phyloP scores from a whole-genome alignment of 2,888 invertebrate species.

The Aphodius granarius region DNA sequence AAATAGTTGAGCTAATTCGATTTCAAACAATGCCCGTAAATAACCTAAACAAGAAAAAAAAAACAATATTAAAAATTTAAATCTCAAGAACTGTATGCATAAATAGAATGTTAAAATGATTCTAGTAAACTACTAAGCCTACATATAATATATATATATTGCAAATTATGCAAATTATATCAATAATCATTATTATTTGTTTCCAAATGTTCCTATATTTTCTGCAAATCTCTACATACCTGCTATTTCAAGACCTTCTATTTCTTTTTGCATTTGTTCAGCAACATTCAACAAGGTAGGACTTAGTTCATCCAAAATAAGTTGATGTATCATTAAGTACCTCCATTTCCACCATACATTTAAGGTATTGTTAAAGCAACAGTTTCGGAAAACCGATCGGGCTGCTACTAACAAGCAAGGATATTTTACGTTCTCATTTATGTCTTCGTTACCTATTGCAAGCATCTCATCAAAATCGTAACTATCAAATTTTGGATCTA shows the following conservation, averaged over 20 bases:
- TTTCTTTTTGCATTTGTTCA: conserved; percentile 52
- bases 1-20: conserved; percentile 68
- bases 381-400: conserved; percentile 51
- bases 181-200: background rate
- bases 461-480: conserved; percentile 54
- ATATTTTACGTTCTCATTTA: conserved; percentile 64
- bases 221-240: conserved; percentile 44
- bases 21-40: conserved; percentile 54
- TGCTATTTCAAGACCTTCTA: conserved; percentile 46
- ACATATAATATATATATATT: conserved; percentile 32
- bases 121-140: too few species aligned
- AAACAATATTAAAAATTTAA: background rate
- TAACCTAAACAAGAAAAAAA: conserved; percentile 31
- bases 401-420: conserved; percentile 56
- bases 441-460: conserved; percentile 66
- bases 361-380: conserved; percentile 46
- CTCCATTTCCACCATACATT: conserved; percentile 76
- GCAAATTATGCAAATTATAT: too few species aligned
- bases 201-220: conserved; percentile 29
- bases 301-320: conserved; percentile 74
- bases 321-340: conserved; percentile 73
- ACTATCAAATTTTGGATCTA: conserved; percentile 53
- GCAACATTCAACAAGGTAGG: conserved; percentile 65
- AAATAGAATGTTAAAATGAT: background rate
- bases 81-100: too few species aligned